Evolutionary conservation across 2,888 invertebrate genomes (phyloP).

Genomic region (Agrochola litura): DNA sequence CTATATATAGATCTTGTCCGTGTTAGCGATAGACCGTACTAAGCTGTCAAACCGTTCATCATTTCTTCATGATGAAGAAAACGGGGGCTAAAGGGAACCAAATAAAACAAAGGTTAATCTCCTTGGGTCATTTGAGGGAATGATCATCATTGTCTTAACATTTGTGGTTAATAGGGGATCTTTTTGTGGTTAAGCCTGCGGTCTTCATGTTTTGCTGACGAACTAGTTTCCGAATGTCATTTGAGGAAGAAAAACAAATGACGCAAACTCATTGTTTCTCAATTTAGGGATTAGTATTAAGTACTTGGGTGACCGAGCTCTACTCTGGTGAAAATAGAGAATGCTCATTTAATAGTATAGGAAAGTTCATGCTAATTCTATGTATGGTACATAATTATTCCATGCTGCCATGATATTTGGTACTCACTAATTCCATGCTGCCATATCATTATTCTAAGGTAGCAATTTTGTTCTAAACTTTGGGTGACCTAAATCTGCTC

Average conservation of each 20-base stretch:
- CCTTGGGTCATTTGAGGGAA: slow-evolving; percentile 30
- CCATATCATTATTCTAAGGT: too few relatives aligned
- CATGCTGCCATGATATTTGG: too few relatives aligned
- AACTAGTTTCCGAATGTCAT: slow-evolving; percentile 10
- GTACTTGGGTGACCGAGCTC: too few relatives aligned
- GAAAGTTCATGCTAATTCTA: too few relatives aligned
- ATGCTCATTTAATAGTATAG: too few relatives aligned
- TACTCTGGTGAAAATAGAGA: too few relatives aligned
- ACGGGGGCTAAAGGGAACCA: slow-evolving; percentile 20
- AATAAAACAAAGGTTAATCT: slow-evolving; percentile 62
- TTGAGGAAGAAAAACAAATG: not conserved
- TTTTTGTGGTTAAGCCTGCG: slow-evolving; percentile 31
- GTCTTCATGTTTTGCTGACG: slow-evolving; percentile 24
- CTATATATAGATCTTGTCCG: not conserved
- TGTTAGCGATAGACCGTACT: not conserved
- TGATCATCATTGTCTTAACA: slow-evolving; percentile 45
- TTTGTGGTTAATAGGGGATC: slow-evolving; percentile 37
- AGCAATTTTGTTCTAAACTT: too few relatives aligned
- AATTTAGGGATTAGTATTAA: not conserved
- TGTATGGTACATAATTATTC: too few relatives aligned
- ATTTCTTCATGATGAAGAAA: slow-evolving; percentile 48
- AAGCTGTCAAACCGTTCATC: slow-evolving; percentile 41
- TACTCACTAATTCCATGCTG: too few relatives aligned
- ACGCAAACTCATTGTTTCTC: not conserved
- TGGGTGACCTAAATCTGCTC: too few relatives aligned